Evolutionary conservation across 2,797 vertebrate species (phyloP).

Genomic region (Hirundo rustica): DNA sequence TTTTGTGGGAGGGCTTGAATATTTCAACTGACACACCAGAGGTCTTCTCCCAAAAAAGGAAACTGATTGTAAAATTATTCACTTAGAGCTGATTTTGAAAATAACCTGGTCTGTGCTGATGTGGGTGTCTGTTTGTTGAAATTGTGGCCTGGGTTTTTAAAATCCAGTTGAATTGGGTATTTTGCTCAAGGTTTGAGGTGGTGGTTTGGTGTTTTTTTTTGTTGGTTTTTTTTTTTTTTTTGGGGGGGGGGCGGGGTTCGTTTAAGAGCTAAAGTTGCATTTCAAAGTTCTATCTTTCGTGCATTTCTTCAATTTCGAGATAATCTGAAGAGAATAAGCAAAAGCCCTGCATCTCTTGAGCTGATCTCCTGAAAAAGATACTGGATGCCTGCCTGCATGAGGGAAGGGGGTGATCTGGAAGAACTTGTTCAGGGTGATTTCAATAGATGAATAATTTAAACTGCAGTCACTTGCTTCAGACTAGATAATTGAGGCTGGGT

Average conservation of each 20-base stretch:
- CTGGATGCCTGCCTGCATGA: background rate
- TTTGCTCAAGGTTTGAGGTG: background rate
- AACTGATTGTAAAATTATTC: background rate
- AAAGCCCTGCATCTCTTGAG: background rate
- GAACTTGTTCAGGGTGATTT: slow-evolving; percentile 21
- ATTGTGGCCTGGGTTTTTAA: background rate
- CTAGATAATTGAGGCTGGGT: background rate
- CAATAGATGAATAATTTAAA: slow-evolving; percentile 35
- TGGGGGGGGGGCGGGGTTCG: no score
- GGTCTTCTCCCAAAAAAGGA: slow-evolving; percentile 2
- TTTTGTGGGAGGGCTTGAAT: slow-evolving; percentile 26
- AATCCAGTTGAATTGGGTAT: background rate
- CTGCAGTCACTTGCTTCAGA: background rate
- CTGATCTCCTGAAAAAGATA: background rate
- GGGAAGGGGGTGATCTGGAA: slow-evolving; percentile 6
- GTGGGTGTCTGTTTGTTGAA: background rate
- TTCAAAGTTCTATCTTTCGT: background rate
- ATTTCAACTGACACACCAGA: background rate
- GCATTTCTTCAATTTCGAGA: background rate
- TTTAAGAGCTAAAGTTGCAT: background rate
- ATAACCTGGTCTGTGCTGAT: background rate
- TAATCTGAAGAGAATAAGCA: background rate
- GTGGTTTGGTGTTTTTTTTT: background rate
- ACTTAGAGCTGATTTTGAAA: background rate
- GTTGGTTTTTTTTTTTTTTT: no score